Evolutionary conservation across 2,888 invertebrate genomes (phyloP), one percentile per base, ranked within the genome.

Genomic region (Cryptosula pallasiana): DNA sequence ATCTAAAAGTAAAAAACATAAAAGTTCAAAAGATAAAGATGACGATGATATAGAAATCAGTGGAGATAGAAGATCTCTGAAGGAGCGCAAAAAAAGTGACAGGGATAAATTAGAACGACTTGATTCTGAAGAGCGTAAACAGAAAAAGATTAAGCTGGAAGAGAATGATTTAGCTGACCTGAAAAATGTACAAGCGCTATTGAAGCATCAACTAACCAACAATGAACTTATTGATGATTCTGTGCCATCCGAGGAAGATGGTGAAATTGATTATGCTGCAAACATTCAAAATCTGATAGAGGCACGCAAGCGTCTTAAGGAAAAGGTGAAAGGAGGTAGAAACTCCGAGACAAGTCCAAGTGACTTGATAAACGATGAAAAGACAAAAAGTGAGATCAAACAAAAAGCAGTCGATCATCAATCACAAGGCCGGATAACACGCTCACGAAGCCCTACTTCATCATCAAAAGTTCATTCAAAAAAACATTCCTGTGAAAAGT

Each of bases 151-250:
- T 1, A 35, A 72, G 5, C 75, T 78, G 23, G 78, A 80, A 45
- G 80, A 79, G 36, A 76, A 73, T 71, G 79, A 82, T 74, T 74
- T 85, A 58, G 81, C 82, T 72, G 81, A 81, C 72, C 76, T 85
- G 58, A 84, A 85, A 74, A 80, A 81, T 35, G 82, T 83, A 5
- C 77, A 83, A 71, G 83, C 81, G 20, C 79, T 83, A 29, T 75
- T 85, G 9, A 78, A 80, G 73, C 84, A 84, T 25, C 81, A 82
- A 74, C 76, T 85, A 5, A 77, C 78, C 69, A 80, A 79, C n/a
- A 76, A 73, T 45, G 76, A 80, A 71, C 79, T 82, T 32, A 81
- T 80, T 73, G 77, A 79, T 71, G 80, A 78, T 55, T 81, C 81
- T 74, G 74, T 71, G 0, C 71, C 75, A n/a, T 81, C 81, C 0